Percentiles rank a stretch among this genome's conserved stretches.
Conservation (phyloP, 2,888 invertebrate genomes). For the Gortyna flavago region DNA sequence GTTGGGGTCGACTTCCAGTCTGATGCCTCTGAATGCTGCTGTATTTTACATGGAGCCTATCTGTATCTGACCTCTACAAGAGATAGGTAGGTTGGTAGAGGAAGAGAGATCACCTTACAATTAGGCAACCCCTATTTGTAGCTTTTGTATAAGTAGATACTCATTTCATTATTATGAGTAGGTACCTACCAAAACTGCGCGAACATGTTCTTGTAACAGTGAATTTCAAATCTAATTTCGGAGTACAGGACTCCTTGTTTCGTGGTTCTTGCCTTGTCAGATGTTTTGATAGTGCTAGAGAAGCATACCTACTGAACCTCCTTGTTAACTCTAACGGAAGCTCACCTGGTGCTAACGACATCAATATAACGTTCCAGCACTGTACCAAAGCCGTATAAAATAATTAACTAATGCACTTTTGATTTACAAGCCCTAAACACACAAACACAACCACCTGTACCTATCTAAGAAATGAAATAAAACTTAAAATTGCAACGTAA, state of each 20-base stretch:
- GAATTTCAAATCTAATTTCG: neutral
- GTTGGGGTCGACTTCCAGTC: neutral
- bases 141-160: neutral
- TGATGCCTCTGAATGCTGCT: neutral
- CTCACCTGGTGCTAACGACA: constrained; percentile 30
- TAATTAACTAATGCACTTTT: constrained; percentile 59
- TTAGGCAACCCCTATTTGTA: neutral
- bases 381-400: constrained; percentile 28
- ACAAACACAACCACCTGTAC: constrained; percentile 34
- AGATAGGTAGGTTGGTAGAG: neutral
- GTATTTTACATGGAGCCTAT: neutral
- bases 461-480: constrained; percentile 63
- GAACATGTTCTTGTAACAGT: neutral
- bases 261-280: neutral
- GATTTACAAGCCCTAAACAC: constrained; percentile 52
- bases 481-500: constrained; percentile 71
- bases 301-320: too few relatives aligned
- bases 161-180: neutral
- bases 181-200: neutral
- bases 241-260: neutral
- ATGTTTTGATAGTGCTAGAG: neutral
- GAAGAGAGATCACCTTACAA: neutral
- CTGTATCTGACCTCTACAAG: neutral
- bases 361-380: constrained; percentile 43
- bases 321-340: constrained; percentile 16